Conservation (phyloP, 2,113 vertebrate genomes). For the Himantopus leucocephalus region DNA sequence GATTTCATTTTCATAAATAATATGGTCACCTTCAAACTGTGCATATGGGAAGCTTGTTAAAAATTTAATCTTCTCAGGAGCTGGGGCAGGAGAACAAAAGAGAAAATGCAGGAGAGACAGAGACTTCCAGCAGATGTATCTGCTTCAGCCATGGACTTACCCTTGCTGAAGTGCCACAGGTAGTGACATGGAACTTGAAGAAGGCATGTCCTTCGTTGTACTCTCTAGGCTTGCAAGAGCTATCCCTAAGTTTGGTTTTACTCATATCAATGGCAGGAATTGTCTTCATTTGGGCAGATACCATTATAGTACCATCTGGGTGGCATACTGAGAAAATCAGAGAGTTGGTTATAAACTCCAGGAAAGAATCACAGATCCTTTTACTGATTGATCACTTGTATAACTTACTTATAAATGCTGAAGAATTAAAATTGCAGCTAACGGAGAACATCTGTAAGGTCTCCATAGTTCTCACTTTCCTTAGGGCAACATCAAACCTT, state of each 20-base stretch:
- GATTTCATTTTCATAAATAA: constrained; percentile 69
- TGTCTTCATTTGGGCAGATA: constrained; percentile 55
- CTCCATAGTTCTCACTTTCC: constrained; percentile 53
- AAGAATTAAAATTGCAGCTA: constrained; percentile 30
- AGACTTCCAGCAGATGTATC: not conserved
- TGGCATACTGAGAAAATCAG: constrained; percentile 45
- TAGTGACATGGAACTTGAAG: constrained; percentile 62
- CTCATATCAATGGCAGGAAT: constrained; percentile 59
- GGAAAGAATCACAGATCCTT: not conserved
- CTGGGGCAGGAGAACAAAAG: not conserved
- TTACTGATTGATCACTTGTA: not conserved
- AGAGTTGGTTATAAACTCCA: not conserved
- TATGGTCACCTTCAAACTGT: constrained; percentile 63
- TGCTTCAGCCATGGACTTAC: constrained; percentile 10
- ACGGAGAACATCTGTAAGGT: constrained; percentile 44
- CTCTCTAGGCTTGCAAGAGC: constrained; percentile 51
- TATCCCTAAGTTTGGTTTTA: constrained; percentile 62
- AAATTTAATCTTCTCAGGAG: not conserved
- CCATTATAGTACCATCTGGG: constrained; percentile 42
- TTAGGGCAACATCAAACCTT: constrained; percentile 51
- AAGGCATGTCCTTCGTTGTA: constrained; percentile 44
- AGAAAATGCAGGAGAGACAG: not conserved
- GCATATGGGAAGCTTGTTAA: not conserved
- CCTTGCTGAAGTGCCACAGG: constrained; percentile 57
- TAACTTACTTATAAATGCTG: constrained; percentile 51